A percentile compares a stretch with the other conserved stretches of the same genome.
These are phyloP conservation scores for Coccyzus lansbergi DNA, from an alignment of 2,797 vertebrate genomes.

Conservation along the genomic window DNA sequence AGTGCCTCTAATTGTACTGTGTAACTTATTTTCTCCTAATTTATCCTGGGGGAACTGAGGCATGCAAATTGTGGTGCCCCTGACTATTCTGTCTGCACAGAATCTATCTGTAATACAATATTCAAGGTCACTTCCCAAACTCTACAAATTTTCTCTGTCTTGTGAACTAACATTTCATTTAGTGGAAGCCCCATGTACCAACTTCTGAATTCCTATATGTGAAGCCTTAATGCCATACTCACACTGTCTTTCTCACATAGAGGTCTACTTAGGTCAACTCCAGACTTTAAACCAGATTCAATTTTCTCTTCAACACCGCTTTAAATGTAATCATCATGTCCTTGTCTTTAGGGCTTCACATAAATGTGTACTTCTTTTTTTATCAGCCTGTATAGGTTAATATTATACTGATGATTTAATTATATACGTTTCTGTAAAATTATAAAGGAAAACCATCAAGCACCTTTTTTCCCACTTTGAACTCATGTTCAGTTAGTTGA, in stretches of 20 bases:
- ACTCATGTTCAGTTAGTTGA: background rate
- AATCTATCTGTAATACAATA: background rate
- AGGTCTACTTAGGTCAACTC: background rate
- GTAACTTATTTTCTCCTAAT: background rate
- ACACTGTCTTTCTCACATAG: background rate
- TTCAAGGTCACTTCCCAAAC: background rate
- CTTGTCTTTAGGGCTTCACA: background rate
- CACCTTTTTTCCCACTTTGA: background rate
- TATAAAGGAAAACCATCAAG: background rate
- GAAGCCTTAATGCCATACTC: background rate
- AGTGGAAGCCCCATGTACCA: background rate
- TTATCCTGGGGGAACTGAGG: background rate
- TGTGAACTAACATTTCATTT: background rate
- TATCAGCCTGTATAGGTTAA: background rate
- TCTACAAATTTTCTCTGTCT: background rate
- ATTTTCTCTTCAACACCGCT: background rate
- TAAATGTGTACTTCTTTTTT: background rate
- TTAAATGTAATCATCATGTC: conserved; percentile 4
- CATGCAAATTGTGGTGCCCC: background rate
- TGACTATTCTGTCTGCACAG: background rate
- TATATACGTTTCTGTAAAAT: background rate
- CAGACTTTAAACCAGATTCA: background rate
- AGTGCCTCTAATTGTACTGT: background rate
- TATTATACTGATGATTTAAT: background rate
- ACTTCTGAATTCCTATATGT: background rate